These are phyloP conservation scores for Dolichotis patagonum DNA, from an alignment of 2,113 vertebrate species.

Conservation along the genomic window DNA sequence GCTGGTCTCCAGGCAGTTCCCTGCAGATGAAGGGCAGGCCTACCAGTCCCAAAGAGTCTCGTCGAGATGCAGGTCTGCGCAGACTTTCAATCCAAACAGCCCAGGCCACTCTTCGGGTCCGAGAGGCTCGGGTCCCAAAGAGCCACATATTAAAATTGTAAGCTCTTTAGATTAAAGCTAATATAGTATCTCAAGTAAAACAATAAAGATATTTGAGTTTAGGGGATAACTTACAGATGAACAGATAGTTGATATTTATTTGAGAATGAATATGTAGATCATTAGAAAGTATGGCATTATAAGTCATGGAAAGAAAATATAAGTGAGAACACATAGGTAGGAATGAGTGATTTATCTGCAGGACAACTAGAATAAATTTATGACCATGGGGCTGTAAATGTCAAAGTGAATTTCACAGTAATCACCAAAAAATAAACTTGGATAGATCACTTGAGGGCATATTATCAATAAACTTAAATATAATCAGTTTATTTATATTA, in stretches of 20 bases:
- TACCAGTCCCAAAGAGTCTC: too few relatives aligned
- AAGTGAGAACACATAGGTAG: neutral
- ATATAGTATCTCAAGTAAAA: neutral
- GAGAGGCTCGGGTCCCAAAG: too few relatives aligned
- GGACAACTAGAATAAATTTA: neutral
- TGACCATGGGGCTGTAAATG: neutral
- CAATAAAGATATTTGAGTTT: neutral
- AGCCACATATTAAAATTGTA: too few relatives aligned
- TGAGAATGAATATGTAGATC: constrained; percentile 13
- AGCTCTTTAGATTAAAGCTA: neutral
- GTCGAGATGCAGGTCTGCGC: too few relatives aligned
- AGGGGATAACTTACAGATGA: neutral
- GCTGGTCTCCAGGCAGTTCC: too few relatives aligned
- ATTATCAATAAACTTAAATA: neutral
- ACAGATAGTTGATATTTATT: neutral
- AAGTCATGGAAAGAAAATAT: neutral
- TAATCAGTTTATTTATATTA: neutral
- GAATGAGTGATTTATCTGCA: neutral
- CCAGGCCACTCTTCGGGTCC: too few relatives aligned
- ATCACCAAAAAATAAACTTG: neutral
- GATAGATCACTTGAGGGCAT: neutral
- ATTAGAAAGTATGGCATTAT: neutral
- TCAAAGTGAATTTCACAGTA: neutral
- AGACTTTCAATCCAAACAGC: too few relatives aligned
- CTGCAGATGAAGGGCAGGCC: too few relatives aligned